Evolutionary conservation across 2,888 invertebrate species (phyloP).

Genomic region (Blera fallax): DNA sequence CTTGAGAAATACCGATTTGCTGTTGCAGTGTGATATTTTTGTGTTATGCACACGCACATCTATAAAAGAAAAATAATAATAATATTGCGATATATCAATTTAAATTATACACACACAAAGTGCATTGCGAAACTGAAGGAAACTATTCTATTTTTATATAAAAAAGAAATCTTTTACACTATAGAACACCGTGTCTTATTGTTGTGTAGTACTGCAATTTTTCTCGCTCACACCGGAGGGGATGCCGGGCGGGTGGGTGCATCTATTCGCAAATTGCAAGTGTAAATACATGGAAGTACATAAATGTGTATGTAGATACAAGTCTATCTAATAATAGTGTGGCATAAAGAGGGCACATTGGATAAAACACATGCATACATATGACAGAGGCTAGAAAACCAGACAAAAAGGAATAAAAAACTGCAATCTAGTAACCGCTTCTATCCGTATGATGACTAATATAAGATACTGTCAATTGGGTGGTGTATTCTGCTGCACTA

Average conservation of each 20-base stretch:
- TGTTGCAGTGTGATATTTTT: constrained; percentile 58
- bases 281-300: constrained; percentile 48
- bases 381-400: constrained; percentile 15
- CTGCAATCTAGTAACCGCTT: constrained; percentile 51
- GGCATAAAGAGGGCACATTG: constrained; percentile 57
- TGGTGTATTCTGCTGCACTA: constrained; percentile 2
- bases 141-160: constrained; percentile 60
- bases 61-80: constrained; percentile 11
- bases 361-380: constrained; percentile 63
- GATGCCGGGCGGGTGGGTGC: constrained; percentile 21
- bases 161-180: constrained; percentile 18
- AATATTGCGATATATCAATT: constrained; percentile 22
- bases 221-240: constrained; percentile 16
- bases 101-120: constrained; percentile 35
- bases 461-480: background rate
- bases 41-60: constrained; percentile 54
- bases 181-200: constrained; percentile 30
- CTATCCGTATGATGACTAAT: constrained; percentile 45
- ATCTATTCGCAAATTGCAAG: constrained; percentile 55
- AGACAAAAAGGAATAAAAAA: constrained; percentile 29
- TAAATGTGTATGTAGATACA: constrained; percentile 19
- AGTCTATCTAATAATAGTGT: constrained; percentile 67
- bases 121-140: constrained; percentile 63
- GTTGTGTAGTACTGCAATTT: constrained; percentile 26
- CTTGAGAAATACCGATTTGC: constrained; percentile 41